phyloP scores from a whole-genome alignment of 2,888 invertebrate species.

The Xylophagus ater region DNA sequence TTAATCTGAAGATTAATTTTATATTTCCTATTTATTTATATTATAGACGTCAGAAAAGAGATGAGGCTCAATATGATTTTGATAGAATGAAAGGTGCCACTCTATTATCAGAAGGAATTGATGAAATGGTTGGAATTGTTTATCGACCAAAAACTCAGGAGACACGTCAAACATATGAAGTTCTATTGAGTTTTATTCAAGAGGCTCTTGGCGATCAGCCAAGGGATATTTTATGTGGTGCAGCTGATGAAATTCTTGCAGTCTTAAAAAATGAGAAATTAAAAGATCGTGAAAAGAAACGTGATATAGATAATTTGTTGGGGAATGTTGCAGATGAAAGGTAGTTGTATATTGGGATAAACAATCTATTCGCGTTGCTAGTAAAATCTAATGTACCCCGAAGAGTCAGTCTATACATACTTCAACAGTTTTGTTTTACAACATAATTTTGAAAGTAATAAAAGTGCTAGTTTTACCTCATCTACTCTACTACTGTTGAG shows the following conservation, averaged over 20 bases:
- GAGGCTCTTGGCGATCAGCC: conserved; percentile 96
- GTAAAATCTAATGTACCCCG: too few relatives aligned
- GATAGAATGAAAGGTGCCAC: conserved; percentile 82
- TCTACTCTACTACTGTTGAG: too few relatives aligned
- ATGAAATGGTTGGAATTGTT: conserved; percentile 88
- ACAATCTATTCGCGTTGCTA: too few relatives aligned
- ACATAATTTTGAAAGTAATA: too few relatives aligned
- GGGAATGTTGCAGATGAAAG: conserved; percentile 73
- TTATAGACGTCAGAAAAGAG: conserved; percentile 68
- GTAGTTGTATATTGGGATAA: too few relatives aligned
- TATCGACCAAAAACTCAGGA: conserved; percentile 96
- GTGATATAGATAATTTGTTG: conserved; percentile 78
- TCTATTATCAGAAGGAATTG: conserved; percentile 73
- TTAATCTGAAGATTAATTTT: neutral
- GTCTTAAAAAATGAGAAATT: conserved; percentile 90
- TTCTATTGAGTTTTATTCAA: conserved; percentile 91
- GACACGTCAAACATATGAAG: conserved; percentile 94
- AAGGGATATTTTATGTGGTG: conserved; percentile 91
- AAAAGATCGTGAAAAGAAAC: conserved; percentile 87
- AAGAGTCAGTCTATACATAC: too few relatives aligned
- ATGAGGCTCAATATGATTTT: conserved; percentile 87
- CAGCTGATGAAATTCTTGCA: conserved; percentile 95
- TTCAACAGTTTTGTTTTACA: too few relatives aligned
- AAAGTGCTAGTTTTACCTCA: too few relatives aligned
- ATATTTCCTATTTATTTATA: neutral